Base-by-base conservation (phyloP, 2,797 vertebrate species). In the Bradypus variegatus region DNA sequence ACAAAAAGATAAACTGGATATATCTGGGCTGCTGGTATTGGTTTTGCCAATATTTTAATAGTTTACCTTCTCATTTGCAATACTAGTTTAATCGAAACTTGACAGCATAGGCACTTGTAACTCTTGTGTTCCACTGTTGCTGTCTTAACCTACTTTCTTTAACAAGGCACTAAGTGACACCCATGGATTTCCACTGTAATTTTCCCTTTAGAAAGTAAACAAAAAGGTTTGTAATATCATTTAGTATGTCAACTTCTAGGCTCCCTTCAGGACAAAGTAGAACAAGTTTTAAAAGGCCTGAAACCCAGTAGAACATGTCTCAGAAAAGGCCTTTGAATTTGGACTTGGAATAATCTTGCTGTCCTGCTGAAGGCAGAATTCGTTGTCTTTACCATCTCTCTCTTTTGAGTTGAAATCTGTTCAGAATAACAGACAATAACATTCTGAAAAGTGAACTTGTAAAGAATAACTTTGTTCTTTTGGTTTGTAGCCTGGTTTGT, bases 401-500 rank as follows among this genome's bases (percentile, higher is more conserved):
- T 86, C 64, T n/a, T 12, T 62, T 84, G 80, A 93, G 16, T 69
- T 87, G 48, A 89, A 92, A 81, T 89, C 36, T 62, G 25, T 82
- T 88, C n/a, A 87, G 72, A 58, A 38, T 91, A 25, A 90, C 85
- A 27, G 50, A 29, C 36, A 70, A 25, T 65, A 58, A 45, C 55
- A 50, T 88, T 88, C 8, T 90, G 83, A 80, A 81, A 41, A 48
- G 55, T 88, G 86, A 45, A 55, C 13, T 92, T 25, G 50, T 78
- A 62, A 91, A 94, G 82, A 93, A 14, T 72, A 93, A 96, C 12
- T 27, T 23, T 86, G 25, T 89, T 95, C 64, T 84, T 38, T 95
- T 96, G 36, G 38, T 91, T 95, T 76, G 82, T 96, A 99, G 99
- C 94, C 4, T 99, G 98, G 97, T 99, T 99, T 96, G 8, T 45